phyloP scores from a whole-genome alignment of 1,140 invertebrate species.

The Nasonia vitripennis region DNA sequence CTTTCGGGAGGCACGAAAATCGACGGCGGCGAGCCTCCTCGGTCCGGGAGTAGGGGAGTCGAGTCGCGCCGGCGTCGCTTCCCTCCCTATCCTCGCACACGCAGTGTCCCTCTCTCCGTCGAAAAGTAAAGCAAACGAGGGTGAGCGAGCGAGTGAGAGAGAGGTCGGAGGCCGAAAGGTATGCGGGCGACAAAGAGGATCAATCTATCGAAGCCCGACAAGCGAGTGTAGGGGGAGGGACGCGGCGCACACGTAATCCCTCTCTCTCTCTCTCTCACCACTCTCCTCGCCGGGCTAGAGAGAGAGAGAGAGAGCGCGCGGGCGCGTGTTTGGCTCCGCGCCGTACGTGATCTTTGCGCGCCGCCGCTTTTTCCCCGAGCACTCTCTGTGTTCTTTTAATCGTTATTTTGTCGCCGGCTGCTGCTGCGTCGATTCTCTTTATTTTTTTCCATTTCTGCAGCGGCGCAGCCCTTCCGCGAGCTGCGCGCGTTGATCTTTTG shows the following conservation, averaged over 20 bases:
- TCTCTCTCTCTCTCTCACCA: background rate
- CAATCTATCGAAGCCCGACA: constrained; percentile 68
- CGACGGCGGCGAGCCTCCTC: constrained; percentile 21
- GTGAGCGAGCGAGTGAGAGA: constrained; percentile 48
- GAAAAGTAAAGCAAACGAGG: constrained; percentile 31
- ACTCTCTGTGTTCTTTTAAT: constrained; percentile 38
- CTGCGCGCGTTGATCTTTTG: constrained; percentile 4
- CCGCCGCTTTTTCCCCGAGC: background rate
- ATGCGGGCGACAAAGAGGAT: constrained; percentile 67
- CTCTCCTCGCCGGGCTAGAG: background rate
- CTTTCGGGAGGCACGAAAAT: constrained; percentile 23
- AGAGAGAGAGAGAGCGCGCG: background rate
- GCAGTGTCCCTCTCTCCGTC: constrained; percentile 26
- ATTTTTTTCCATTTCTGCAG: background rate
- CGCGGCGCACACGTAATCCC: constrained; percentile 31
- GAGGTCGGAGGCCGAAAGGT: constrained; percentile 58
- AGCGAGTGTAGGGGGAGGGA: constrained; percentile 59
- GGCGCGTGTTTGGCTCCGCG: constrained; percentile 9
- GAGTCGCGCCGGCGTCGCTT: constrained; percentile 48
- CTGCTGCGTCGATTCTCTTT: background rate
- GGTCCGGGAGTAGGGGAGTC: constrained; percentile 53
- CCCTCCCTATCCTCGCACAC: constrained; percentile 15
- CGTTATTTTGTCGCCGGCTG: constrained; percentile 42
- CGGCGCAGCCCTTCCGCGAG: background rate
- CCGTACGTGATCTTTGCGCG: constrained; percentile 44